Evolutionary conservation across 2,888 invertebrate species (phyloP).

Genomic region (Phalera bucephala): DNA sequence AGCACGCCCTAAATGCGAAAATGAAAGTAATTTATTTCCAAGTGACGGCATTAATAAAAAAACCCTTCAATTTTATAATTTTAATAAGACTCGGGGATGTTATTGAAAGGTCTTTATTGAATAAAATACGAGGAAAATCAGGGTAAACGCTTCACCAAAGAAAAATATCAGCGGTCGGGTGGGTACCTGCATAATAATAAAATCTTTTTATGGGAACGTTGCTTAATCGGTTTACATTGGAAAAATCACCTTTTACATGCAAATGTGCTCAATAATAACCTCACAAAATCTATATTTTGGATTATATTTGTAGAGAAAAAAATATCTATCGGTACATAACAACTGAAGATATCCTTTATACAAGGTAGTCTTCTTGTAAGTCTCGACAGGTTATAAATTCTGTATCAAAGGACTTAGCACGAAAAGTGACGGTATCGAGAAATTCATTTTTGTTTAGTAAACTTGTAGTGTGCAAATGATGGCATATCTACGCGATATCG

Average conservation of each 20-base stretch:
- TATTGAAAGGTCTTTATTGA: conserved; percentile 62
- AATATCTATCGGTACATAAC: too few species aligned
- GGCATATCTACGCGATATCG: too few species aligned
- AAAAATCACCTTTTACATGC: conserved; percentile 20
- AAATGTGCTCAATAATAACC: conserved; percentile 5
- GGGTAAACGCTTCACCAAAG: conserved; percentile 43
- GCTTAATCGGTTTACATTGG: conserved; percentile 41
- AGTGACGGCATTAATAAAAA: conserved; percentile 43
- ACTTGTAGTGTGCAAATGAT: too few species aligned
- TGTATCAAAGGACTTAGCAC: too few species aligned
- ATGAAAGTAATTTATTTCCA: conserved; percentile 44
- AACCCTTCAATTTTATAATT: conserved; percentile 54
- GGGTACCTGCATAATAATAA: conserved; percentile 40
- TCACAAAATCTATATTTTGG: too few species aligned
- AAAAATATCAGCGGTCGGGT: conserved; percentile 47
- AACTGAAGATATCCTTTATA: too few species aligned
- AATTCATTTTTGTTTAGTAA: too few species aligned
- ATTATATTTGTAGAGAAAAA: too few species aligned
- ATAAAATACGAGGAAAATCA: conserved; percentile 54
- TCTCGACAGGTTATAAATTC: too few species aligned
- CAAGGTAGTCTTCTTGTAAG: too few species aligned
- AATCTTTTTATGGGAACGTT: conserved; percentile 41
- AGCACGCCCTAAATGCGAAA: conserved; percentile 22
- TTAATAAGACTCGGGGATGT: conserved; percentile 53
- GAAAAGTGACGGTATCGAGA: too few species aligned